Base-by-base conservation (phyloP, 2,888 invertebrate species). In the Scaptomyza flava region DNA sequence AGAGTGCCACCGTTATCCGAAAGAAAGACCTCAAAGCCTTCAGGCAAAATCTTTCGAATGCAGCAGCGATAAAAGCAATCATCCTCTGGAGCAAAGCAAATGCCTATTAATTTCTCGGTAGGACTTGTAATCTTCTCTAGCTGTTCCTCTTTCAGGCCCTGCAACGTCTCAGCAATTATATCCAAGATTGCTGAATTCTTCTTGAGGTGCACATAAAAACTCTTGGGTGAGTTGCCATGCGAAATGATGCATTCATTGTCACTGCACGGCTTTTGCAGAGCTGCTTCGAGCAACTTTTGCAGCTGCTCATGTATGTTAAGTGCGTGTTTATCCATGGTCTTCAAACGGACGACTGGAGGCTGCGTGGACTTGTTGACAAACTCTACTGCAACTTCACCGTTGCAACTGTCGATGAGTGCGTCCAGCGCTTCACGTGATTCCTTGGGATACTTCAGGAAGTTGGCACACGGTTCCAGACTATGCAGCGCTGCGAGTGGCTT, bases 51-150 rank as follows among this genome's bases (percentile, higher is more conserved):
- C 81, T 95, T 94, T 7, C 82, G 66, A 3, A 91, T 68, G 17
- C 62, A 65, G 0, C 97, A 98, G 69, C 98, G 94, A 91, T 98
- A 98, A 96, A 98, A 99, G 72, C 94, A 94, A 23, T 95, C 95
- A 90, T 98, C 97, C 7, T 94, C 95, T 20, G 69, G 62, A 0
- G 83, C 81, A 56, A 74, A 90, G 23, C 89, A 89, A 0, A 89
- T 64, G 9, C 61, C 72, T 2, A 59, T 68, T 0, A 73, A 52
- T 23, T 77, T 65, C 9, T 57, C 76, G 0, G 17, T 46, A 38
- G 43, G 58, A 59, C 6, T 11, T 0, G 57, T n/a, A 4, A 89
- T 4, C 11, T 68, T 42, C 0, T 50, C 20, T 53, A 79, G 57
- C 30, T 73, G n/a, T 0, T 60, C 56, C 0, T 50, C 92, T 86